phyloP scores from a whole-genome alignment of 1,140 invertebrate genomes.

The Trichonephila inaurata region DNA sequence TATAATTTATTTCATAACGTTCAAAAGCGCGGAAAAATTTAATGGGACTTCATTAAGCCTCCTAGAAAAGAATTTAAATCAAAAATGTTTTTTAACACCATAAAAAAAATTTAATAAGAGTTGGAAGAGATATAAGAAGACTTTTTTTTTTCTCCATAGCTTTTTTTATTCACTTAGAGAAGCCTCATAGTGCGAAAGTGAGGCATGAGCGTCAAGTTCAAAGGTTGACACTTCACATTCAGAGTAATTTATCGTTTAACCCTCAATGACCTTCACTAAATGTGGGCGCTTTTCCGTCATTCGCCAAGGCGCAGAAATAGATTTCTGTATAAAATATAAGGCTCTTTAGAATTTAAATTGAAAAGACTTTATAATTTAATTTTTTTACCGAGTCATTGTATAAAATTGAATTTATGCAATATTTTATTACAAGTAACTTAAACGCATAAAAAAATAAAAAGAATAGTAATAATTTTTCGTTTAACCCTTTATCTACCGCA shows the following conservation, averaged over 20 bases:
- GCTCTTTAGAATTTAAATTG: neutral
- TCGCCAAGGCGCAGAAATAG: neutral
- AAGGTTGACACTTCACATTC: slow-evolving; percentile 16
- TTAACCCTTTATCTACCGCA: too few species aligned
- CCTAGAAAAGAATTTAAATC: neutral
- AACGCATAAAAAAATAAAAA: too few species aligned
- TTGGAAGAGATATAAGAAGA: neutral
- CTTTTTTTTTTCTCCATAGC: too few species aligned
- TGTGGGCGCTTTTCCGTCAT: neutral
- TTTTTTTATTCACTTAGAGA: neutral
- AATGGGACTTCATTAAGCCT: neutral
- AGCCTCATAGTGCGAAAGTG: slow-evolving; percentile 12
- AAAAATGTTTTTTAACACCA: neutral
- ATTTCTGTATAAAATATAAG: neutral
- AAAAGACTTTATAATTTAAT: too few species aligned
- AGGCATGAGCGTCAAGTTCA: slow-evolving; percentile 39
- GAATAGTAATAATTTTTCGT: too few species aligned
- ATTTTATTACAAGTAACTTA: neutral
- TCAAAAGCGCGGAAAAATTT: neutral
- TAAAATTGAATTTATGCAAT: neutral
- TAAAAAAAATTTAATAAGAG: neutral
- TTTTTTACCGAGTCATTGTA: too few species aligned
- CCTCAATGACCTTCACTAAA: neutral
- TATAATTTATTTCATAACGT: too few species aligned
- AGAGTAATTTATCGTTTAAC: slow-evolving; percentile 47